Conservation (phyloP, 2,888 invertebrate genomes). For the Chalcosyrphus nemorum region DNA sequence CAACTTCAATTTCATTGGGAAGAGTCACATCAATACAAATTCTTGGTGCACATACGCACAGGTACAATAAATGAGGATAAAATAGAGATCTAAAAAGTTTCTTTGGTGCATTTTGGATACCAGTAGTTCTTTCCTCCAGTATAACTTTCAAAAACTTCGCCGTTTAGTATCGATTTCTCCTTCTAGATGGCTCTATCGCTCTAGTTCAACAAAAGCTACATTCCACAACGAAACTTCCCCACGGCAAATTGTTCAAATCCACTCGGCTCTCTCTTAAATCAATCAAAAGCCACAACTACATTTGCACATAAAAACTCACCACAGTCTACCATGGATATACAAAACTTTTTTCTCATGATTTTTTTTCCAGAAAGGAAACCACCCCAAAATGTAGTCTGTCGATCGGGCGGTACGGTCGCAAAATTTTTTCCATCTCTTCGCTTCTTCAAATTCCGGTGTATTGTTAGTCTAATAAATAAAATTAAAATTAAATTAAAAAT, state of each 20-base stretch:
- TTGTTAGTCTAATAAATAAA: conserved; percentile 9
- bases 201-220: conserved; percentile 37
- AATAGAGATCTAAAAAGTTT: too few species aligned
- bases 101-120: too few species aligned
- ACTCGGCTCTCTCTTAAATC: conserved; percentile 15
- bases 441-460: conserved; percentile 32
- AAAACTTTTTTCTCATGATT: conserved; percentile 63
- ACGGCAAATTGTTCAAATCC: not conserved
- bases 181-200: conserved; percentile 28
- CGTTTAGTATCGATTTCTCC: not conserved
- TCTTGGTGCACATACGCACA: too few species aligned
- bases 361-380: conserved; percentile 77
- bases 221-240: conserved; percentile 20
- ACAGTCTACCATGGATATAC: conserved; percentile 69
- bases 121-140: too few species aligned
- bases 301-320: conserved; percentile 22
- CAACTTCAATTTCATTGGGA: too few species aligned
- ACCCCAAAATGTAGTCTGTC: conserved; percentile 81
- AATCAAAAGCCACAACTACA: not conserved
- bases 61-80: too few species aligned
- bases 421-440: conserved; percentile 34
- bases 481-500: not conserved
- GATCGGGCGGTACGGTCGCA: conserved; percentile 81
- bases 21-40: too few species aligned
- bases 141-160: too few species aligned